A percentile compares a stretch with the other conserved stretches of the same genome.
These are phyloP conservation scores for Coracias cyanogaster DNA, from an alignment of 2,797 vertebrate genomes.

Conservation along the genomic window DNA sequence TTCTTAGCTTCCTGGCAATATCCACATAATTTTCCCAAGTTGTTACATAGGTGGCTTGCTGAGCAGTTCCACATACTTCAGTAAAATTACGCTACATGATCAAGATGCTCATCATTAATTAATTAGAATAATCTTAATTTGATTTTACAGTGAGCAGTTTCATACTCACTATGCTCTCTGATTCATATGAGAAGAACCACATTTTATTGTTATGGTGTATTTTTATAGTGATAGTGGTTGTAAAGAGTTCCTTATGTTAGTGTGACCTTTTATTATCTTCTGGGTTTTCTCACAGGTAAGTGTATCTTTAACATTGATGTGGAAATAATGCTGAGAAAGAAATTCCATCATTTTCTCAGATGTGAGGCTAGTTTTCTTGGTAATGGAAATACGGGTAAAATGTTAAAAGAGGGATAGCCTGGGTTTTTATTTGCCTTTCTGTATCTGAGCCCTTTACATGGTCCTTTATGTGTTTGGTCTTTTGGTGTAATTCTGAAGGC, in stretches of 20 bases:
- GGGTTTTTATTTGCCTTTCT: slow-evolving; percentile 3
- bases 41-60: neutral
- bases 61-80: neutral
- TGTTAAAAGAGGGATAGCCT: neutral
- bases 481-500: neutral
- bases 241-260: neutral
- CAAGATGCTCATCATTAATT: neutral
- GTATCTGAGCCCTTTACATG: neutral
- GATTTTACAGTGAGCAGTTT: neutral
- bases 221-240: neutral
- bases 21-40: neutral
- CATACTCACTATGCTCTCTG: neutral
- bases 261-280: neutral
- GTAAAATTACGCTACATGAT: neutral
- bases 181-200: neutral
- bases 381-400: neutral
- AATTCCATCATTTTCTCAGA: neutral
- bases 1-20: neutral
- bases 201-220: neutral
- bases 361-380: neutral
- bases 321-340: neutral
- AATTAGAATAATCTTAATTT: neutral
- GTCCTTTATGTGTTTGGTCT: neutral
- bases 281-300: neutral
- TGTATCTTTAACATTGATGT: neutral